Conservation (phyloP, 2,888 invertebrate species). For the Baronia brevicornis region DNA sequence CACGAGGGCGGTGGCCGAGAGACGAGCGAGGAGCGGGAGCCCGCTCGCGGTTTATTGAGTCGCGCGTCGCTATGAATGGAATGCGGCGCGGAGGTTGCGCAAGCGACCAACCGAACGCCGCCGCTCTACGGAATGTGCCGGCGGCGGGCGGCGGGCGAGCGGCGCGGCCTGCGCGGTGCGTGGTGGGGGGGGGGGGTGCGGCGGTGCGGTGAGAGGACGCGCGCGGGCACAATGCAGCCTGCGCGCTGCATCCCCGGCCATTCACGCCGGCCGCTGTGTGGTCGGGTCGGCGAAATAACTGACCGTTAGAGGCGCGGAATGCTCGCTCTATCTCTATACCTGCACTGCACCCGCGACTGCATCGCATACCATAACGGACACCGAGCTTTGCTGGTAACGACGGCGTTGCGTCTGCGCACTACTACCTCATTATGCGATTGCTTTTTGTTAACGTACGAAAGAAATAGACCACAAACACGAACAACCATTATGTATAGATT, state of each 20-base stretch:
- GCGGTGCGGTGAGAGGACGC: slow-evolving; percentile 29
- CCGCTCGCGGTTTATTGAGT: slow-evolving; percentile 23
- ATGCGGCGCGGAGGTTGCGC: slow-evolving; percentile 71
- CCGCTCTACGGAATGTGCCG: slow-evolving; percentile 20
- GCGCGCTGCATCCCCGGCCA: slow-evolving; percentile 67
- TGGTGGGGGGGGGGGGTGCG: slow-evolving; percentile 24
- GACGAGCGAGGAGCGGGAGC: slow-evolving; percentile 13
- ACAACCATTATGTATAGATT: too few species aligned
- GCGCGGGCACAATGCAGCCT: slow-evolving; percentile 39
- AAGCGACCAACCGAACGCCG: slow-evolving; percentile 53
- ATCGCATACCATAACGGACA: slow-evolving; percentile 19
- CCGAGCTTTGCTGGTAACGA: slow-evolving; percentile 20
- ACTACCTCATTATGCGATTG: too few species aligned
- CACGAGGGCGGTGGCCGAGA: slow-evolving; percentile 25
- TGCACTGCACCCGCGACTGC: slow-evolving; percentile 24
- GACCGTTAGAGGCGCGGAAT: slow-evolving; percentile 71
- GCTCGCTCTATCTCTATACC: slow-evolving; percentile 63
- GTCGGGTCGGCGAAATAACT: slow-evolving; percentile 65
- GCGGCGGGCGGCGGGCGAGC: slow-evolving; percentile 45
- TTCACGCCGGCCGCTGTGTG: slow-evolving; percentile 56
- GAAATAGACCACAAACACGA: too few species aligned
- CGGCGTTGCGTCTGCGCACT: too few species aligned
- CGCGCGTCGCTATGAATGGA: slow-evolving; percentile 66
- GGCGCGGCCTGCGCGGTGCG: slow-evolving; percentile 26
- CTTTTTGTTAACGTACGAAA: too few species aligned